phyloP scores from a whole-genome alignment of 2,797 vertebrate species.

The Danio tinwini region DNA sequence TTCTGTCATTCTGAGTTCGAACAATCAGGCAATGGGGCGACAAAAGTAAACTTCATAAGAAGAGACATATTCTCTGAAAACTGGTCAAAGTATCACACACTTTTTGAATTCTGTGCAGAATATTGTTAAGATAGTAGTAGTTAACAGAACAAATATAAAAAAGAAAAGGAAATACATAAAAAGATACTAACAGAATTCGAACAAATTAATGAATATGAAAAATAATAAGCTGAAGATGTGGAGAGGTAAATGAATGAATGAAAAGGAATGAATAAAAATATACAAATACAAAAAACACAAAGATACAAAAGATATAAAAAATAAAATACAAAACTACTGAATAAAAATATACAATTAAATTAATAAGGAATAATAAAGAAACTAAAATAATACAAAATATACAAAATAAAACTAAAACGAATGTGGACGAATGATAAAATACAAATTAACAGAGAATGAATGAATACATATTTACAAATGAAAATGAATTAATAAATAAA shows the following conservation, averaged over 20 bases:
- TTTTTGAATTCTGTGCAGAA: neutral
- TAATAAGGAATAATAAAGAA: neutral
- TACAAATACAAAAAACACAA: no score
- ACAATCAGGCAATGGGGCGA: constrained; percentile 1
- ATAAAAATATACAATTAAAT: no score
- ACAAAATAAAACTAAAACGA: no score
- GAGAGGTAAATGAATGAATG: no score
- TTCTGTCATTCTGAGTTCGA: constrained; percentile 2
- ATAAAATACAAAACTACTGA: no score
- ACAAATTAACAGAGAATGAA: neutral
- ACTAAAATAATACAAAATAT: neutral
- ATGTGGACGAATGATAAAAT: neutral
- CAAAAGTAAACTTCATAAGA: constrained; percentile 10
- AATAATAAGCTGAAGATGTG: neutral
- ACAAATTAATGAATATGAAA: neutral
- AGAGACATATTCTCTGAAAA: neutral
- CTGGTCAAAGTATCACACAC: neutral
- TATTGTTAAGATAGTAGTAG: neutral
- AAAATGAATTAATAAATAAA: neutral
- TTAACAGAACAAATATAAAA: neutral
- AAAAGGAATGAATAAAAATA: no score
- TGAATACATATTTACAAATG: neutral
- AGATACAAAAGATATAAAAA: no score
- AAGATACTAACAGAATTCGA: neutral
- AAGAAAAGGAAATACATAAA: neutral